Evolutionary conservation across 2,888 invertebrate genomes (phyloP).

Genomic region (Bellardia bayeri): DNA sequence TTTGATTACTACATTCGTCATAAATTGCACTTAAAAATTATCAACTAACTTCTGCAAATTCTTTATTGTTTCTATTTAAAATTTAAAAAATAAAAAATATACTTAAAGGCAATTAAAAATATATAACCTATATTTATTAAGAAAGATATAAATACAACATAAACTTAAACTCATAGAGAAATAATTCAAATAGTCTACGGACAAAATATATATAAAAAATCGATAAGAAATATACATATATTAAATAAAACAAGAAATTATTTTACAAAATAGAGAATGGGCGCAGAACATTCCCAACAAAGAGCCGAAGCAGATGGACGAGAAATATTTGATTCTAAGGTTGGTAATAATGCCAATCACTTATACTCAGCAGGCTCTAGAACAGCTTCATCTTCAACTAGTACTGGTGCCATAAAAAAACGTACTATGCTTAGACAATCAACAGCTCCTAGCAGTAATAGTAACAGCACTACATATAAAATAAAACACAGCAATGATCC

Average conservation of each 20-base stretch:
- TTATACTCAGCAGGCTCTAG: slow-evolving; percentile 4
- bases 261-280: slow-evolving; percentile 83
- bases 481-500: slow-evolving; percentile 62
- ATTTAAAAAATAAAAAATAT: neutral
- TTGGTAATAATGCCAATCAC: slow-evolving; percentile 33
- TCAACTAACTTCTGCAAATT: neutral
- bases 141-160: neutral
- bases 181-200: neutral
- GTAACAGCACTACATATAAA: slow-evolving; percentile 70
- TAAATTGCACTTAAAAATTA: slow-evolving; percentile 37
- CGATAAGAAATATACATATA: slow-evolving; percentile 23
- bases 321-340: slow-evolving; percentile 79
- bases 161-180: neutral
- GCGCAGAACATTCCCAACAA: slow-evolving; percentile 87
- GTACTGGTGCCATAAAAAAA: slow-evolving; percentile 75
- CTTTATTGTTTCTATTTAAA: neutral
- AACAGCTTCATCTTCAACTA: slow-evolving; percentile 6
- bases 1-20: slow-evolving; percentile 47
- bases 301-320: slow-evolving; percentile 80
- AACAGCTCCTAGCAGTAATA: slow-evolving; percentile 55
- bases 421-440: slow-evolving; percentile 75
- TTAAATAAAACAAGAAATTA: slow-evolving; percentile 4
- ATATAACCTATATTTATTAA: neutral
- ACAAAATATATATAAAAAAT: slow-evolving; percentile 42
- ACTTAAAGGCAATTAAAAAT: neutral